These are phyloP conservation scores for Melanostigma gelatinosum DNA, from an alignment of 2,113 vertebrate species.

Conservation along the genomic window DNA sequence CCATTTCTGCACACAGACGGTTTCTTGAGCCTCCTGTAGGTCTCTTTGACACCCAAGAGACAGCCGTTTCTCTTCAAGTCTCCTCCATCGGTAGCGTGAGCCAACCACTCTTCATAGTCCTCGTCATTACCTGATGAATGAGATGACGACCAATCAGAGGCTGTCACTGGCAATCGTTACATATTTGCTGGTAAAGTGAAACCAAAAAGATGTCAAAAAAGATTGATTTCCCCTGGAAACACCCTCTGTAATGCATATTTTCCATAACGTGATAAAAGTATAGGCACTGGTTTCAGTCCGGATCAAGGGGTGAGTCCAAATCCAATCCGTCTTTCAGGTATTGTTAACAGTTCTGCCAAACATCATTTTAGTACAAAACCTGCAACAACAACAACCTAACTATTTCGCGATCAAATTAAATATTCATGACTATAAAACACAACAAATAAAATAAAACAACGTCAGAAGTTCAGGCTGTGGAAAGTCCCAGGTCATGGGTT, in stretches of 20 bases:
- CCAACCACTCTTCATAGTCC: constrained; percentile 86
- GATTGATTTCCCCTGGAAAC: background rate
- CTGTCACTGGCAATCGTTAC: background rate
- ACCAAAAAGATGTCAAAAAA: background rate
- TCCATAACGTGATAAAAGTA: background rate
- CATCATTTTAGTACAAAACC: no score
- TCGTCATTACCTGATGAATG: constrained; percentile 61
- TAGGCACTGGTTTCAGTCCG: no score
- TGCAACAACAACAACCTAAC: no score
- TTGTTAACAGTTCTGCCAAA: background rate
- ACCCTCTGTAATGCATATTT: background rate
- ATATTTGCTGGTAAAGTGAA: background rate
- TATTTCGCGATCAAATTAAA: no score
- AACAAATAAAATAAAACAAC: no score
- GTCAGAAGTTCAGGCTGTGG: background rate
- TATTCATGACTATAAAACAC: no score
- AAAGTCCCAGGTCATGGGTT: constrained; percentile 2
- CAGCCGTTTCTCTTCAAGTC: constrained; percentile 74
- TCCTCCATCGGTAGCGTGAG: constrained; percentile 69
- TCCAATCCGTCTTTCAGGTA: background rate
- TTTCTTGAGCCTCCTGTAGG: constrained; percentile 80
- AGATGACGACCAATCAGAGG: background rate
- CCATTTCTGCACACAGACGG: constrained; percentile 80
- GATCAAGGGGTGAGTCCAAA: background rate
- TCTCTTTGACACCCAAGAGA: constrained; percentile 81